A percentile compares a stretch with the other conserved stretches of the same genome.
phyloP scores from a whole-genome alignment of 2,888 invertebrate genomes.

The Lordiphosa fenestrarum region DNA sequence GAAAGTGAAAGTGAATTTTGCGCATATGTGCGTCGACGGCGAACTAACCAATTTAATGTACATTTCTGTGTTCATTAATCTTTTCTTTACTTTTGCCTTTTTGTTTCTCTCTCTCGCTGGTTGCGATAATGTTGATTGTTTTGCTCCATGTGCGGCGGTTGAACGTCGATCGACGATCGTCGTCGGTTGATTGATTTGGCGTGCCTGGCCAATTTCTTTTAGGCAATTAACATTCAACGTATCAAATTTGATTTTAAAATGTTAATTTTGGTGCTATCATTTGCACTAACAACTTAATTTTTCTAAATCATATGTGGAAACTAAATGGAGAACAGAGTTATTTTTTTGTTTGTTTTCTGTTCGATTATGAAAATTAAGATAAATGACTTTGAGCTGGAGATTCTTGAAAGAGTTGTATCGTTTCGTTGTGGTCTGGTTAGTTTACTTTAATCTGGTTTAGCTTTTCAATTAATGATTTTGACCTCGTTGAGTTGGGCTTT shows the following conservation, averaged over 20 bases:
- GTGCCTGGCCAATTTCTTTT: slow-evolving; percentile 14
- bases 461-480: neutral
- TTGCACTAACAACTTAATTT: no score
- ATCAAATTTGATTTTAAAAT: slow-evolving; percentile 41
- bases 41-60: slow-evolving; percentile 42
- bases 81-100: slow-evolving; percentile 29
- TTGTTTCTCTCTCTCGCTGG: slow-evolving; percentile 15
- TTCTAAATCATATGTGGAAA: neutral
- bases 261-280: slow-evolving; percentile 13
- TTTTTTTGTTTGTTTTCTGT: neutral
- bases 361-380: slow-evolving; percentile 19
- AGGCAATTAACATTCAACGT: slow-evolving; percentile 36
- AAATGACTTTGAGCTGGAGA: slow-evolving; percentile 7
- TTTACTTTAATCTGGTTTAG: neutral
- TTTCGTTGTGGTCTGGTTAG: slow-evolving; percentile 1
- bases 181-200: slow-evolving; percentile 38
- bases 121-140: slow-evolving; percentile 47
- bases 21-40: slow-evolving; percentile 27
- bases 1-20: slow-evolving; percentile 40
- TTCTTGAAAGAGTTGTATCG: slow-evolving; percentile 9
- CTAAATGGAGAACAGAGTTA: neutral
- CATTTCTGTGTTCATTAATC: slow-evolving; percentile 56
- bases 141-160: slow-evolving; percentile 37
- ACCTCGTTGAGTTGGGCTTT: no score
- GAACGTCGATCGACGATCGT: slow-evolving; percentile 4